Conservation (phyloP, 2,113 vertebrate genomes). For the Leptosomus discolor region DNA sequence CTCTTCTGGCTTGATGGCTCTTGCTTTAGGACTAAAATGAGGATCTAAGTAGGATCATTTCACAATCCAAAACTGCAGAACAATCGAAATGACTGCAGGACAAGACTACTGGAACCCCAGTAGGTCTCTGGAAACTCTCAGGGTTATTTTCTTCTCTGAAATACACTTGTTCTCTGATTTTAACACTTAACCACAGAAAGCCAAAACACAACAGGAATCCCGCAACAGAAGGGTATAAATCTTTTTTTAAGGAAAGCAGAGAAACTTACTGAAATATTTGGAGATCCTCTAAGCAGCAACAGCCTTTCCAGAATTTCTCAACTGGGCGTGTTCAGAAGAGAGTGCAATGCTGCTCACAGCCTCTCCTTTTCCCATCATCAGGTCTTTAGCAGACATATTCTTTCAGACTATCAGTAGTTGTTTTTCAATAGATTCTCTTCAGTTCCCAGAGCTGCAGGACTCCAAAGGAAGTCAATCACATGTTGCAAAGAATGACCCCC, state of each 20-base stretch:
- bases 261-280: not conserved
- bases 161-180: not conserved
- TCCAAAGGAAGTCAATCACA: not conserved
- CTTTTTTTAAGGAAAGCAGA: not conserved
- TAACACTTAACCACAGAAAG: not conserved
- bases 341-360: not conserved
- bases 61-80: not conserved
- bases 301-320: not conserved
- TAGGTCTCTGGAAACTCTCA: fast-evolving
- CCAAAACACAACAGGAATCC: not conserved
- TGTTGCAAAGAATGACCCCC: not conserved
- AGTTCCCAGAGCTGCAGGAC: not conserved
- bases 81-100: not conserved
- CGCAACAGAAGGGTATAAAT: not conserved
- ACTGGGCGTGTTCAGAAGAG: not conserved
- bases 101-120: not conserved
- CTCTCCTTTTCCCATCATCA: not conserved
- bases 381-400: not conserved
- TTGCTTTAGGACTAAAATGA: not conserved
- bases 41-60: not conserved
- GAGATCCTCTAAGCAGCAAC: not conserved
- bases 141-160: not conserved
- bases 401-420: not conserved
- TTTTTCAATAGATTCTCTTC: not conserved
- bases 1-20: not conserved